phyloP scores from a whole-genome alignment of 2,888 invertebrate species.

The Cyclophora punctaria region DNA sequence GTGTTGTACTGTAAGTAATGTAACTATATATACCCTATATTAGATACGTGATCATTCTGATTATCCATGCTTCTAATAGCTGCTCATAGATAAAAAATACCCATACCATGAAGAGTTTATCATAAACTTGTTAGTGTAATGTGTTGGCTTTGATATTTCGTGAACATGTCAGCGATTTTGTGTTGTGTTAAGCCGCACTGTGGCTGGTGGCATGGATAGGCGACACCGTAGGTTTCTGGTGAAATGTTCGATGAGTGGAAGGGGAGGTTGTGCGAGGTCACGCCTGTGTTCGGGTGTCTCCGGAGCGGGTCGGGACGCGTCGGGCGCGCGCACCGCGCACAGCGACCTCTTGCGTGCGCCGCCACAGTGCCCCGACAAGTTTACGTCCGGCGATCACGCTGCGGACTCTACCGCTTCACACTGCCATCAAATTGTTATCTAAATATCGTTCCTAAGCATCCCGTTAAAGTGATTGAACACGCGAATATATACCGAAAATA shows the following conservation, averaged over 20 bases:
- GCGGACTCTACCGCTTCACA: slow-evolving; percentile 64
- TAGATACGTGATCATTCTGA: too few relatives aligned
- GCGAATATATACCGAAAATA: slow-evolving; percentile 39
- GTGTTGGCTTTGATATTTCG: too few relatives aligned
- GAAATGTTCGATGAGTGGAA: slow-evolving; percentile 56
- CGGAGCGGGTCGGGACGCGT: slow-evolving; percentile 33
- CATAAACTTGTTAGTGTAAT: too few relatives aligned
- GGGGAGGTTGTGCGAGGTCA: slow-evolving; percentile 69
- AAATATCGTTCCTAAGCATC: slow-evolving; percentile 56
- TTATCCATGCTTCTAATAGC: too few relatives aligned
- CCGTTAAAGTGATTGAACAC: slow-evolving; percentile 46
- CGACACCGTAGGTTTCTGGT: slow-evolving; percentile 13
- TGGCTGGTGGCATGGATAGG: too few relatives aligned
- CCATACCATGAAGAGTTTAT: too few relatives aligned
- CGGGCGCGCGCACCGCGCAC: slow-evolving; percentile 57
- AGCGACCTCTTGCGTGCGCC: slow-evolving; percentile 64
- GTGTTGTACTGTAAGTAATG: too few relatives aligned
- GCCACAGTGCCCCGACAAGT: slow-evolving; percentile 51
- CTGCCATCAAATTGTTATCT: slow-evolving; percentile 67
- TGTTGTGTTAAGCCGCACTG: too few relatives aligned
- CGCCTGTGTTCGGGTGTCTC: slow-evolving; percentile 56
- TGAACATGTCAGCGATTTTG: too few relatives aligned
- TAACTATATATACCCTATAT: too few relatives aligned
- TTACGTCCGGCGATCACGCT: slow-evolving; percentile 61
- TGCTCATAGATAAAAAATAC: too few relatives aligned